Conservation (phyloP, 2,888 invertebrate species). For the Acleris holmiana region DNA sequence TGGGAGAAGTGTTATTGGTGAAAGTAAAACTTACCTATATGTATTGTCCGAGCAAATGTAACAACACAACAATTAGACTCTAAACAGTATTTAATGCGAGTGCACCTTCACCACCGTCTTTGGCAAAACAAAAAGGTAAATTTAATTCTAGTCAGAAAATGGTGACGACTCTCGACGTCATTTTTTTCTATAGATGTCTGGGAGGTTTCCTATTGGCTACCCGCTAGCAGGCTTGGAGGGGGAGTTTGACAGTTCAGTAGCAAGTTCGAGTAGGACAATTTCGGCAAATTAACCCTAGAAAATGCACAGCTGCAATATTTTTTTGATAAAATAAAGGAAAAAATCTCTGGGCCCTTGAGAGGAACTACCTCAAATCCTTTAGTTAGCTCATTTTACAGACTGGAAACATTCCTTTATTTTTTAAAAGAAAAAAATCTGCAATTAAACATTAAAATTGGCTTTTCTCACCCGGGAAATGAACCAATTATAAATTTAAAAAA, state of each 20-base stretch:
- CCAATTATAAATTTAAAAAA: too few species aligned
- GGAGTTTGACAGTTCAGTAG: constrained; percentile 31
- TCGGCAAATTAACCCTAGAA: background rate
- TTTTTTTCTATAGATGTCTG: constrained; percentile 34
- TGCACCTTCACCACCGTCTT: constrained; percentile 20
- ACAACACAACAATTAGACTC: constrained; percentile 13
- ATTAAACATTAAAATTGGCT: too few species aligned
- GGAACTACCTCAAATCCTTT: too few species aligned
- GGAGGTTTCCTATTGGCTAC: constrained; percentile 33
- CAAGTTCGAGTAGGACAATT: constrained; percentile 23
- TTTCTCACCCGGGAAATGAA: too few species aligned
- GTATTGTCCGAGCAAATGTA: constrained; percentile 18
- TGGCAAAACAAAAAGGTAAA: constrained; percentile 32
- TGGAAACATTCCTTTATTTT: too few species aligned
- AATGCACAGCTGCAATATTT: background rate
- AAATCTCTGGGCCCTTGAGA: too few species aligned
- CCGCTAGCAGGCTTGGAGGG: background rate
- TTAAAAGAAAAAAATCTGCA: too few species aligned
- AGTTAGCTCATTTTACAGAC: too few species aligned
- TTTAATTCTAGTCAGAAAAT: constrained; percentile 27
- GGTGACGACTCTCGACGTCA: constrained; percentile 38
- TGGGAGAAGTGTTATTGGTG: constrained; percentile 51
- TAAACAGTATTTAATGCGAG: constrained; percentile 11
- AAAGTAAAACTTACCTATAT: constrained; percentile 29
- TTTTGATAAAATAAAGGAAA: too few species aligned